Percentiles rank a stretch among this genome's conserved stretches.
These are phyloP conservation scores for Phragmatobia fuliginosa DNA, from an alignment of 2,888 invertebrate species.

Conservation along the genomic window DNA sequence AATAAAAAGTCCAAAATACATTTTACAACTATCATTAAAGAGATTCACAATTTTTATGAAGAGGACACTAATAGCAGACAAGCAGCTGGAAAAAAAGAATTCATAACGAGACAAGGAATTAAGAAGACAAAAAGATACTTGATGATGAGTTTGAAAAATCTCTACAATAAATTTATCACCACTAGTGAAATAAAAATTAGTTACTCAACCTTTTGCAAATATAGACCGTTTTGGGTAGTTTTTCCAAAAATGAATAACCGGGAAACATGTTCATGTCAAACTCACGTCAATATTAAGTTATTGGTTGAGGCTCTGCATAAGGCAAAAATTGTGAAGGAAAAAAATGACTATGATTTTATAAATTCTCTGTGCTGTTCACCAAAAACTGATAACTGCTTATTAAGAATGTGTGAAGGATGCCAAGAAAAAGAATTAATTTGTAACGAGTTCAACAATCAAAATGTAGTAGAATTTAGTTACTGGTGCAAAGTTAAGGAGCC, in stretches of 20 bases:
- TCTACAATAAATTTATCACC: conserved; percentile 6
- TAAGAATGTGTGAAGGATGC: background rate
- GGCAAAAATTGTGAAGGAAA: background rate
- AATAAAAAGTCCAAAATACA: background rate
- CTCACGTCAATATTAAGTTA: conserved; percentile 15
- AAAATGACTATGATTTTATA: background rate
- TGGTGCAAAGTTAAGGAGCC: background rate
- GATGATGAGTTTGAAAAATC: background rate
- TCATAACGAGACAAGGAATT: conserved; percentile 3
- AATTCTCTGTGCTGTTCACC: background rate
- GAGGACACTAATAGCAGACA: conserved; percentile 5
- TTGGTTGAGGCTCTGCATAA: no score
- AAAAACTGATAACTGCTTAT: background rate
- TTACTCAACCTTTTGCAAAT: conserved; percentile 14
- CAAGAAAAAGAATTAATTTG: background rate
- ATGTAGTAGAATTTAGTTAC: background rate
- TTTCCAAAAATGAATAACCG: conserved; percentile 6
- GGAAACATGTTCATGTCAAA: conserved; percentile 17
- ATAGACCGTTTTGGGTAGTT: conserved; percentile 4
- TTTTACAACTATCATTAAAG: conserved; percentile 8
- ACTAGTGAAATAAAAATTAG: conserved; percentile 18
- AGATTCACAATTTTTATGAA: conserved; percentile 10
- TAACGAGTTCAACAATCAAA: background rate
- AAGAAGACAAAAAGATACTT: background rate
- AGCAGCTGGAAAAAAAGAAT: conserved; percentile 1